phyloP scores from a whole-genome alignment of 2,797 vertebrate species.

The Myiothlypis coronata region DNA sequence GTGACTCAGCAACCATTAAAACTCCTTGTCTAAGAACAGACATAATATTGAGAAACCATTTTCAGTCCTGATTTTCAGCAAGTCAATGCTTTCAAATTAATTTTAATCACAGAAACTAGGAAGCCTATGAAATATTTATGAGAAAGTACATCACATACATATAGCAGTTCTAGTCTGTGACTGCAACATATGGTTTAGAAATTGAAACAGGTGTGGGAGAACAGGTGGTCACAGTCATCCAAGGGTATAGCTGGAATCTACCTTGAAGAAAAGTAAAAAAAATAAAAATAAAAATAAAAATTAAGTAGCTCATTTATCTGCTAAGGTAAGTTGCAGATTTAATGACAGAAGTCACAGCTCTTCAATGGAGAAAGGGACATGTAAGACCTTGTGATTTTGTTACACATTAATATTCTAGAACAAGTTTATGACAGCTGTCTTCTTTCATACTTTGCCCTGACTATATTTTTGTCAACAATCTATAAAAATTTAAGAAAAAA shows the following conservation, averaged over 20 bases:
- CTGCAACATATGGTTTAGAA: slow-evolving; percentile 82
- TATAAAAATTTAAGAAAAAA: neutral
- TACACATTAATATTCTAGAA: neutral
- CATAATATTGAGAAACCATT: slow-evolving; percentile 5
- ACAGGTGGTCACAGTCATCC: slow-evolving; percentile 77
- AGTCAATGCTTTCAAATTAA: slow-evolving; percentile 71
- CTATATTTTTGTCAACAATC: neutral
- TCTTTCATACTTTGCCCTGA: neutral
- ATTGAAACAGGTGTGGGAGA: slow-evolving; percentile 77
- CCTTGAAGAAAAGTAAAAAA: neutral
- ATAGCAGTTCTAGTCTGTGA: slow-evolving; percentile 65
- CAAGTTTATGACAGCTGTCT: neutral
- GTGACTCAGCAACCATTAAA: neutral
- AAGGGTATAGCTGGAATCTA: slow-evolving; percentile 58
- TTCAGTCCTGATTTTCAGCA: slow-evolving; percentile 55
- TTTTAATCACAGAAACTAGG: slow-evolving; percentile 55
- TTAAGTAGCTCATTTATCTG: neutral
- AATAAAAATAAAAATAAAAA: neutral
- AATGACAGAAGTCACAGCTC: slow-evolving; percentile 1
- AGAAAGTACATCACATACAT: slow-evolving; percentile 58
- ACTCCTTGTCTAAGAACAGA: slow-evolving; percentile 24
- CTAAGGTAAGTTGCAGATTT: slow-evolving; percentile 11
- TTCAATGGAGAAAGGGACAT: neutral
- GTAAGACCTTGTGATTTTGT: neutral
- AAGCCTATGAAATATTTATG: slow-evolving; percentile 75